Conservation (phyloP, 1,140 invertebrate genomes). For the Rhopalosiphum padi region DNA sequence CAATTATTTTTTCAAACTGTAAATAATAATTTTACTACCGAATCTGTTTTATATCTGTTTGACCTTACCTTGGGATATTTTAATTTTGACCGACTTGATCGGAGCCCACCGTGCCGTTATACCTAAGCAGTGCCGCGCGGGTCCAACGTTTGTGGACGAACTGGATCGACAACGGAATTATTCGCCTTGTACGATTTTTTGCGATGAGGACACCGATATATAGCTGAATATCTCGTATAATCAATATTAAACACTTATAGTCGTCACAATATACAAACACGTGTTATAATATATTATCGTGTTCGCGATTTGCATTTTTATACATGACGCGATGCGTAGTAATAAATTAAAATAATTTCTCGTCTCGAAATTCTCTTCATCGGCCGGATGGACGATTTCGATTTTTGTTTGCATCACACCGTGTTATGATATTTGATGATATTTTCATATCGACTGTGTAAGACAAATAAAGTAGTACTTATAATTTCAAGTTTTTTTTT, state of each 20-base stretch:
- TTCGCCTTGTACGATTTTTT: neutral
- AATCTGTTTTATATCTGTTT: neutral
- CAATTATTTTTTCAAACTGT: neutral
- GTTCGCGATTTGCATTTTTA: neutral
- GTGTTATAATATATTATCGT: neutral
- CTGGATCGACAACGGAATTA: neutral
- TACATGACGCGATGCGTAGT: too few relatives aligned
- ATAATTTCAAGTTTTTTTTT: neutral
- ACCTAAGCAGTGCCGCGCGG: too few relatives aligned
- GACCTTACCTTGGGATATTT: constrained; percentile 41
- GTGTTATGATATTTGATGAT: neutral
- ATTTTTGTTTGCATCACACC: neutral
- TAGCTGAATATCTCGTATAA: neutral
- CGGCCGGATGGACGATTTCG: neutral
- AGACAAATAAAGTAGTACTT: neutral
- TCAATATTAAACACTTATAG: neutral
- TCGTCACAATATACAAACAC: neutral
- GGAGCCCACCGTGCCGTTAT: neutral
- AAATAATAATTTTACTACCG: constrained; percentile 4
- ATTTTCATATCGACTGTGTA: neutral
- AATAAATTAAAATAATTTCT: neutral
- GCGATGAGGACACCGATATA: neutral
- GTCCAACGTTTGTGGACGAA: neutral
- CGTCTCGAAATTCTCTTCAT: neutral
- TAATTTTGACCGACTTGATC: neutral